Conservation (phyloP, 30 jellyfish, hydroid and myxozoan species). For the Pseudorhiza aurosa region DNA sequence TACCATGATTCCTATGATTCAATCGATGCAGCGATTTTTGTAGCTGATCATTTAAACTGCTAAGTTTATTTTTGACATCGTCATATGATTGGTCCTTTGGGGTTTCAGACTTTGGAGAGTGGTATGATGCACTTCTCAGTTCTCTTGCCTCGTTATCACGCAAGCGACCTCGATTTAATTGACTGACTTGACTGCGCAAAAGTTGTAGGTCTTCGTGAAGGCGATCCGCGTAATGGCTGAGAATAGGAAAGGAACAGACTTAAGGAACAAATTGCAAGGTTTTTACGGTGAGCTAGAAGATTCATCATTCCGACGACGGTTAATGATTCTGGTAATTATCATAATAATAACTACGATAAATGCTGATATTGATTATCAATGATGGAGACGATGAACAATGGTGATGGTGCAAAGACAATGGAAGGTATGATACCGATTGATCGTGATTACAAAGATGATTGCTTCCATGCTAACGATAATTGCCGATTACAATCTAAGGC, state of each 20-base stretch:
- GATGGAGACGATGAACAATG: no score
- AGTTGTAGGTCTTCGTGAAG: conserved; percentile 17
- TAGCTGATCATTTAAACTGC: conserved; percentile 12
- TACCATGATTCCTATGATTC: not conserved
- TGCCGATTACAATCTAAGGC: no score
- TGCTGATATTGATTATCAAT: no score
- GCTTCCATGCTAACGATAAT: not conserved
- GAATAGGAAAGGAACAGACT: not conserved
- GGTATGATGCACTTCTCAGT: not conserved
- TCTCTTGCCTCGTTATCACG: not conserved
- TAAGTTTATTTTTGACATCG: conserved; percentile 20
- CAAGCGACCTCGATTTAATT: not conserved
- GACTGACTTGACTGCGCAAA: conserved; percentile 25
- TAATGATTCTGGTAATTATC: no score
- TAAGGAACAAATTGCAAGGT: not conserved
- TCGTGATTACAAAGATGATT: not conserved
- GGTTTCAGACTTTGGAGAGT: not conserved
- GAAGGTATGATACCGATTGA: not conserved
- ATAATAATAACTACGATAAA: not conserved
- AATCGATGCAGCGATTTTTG: not conserved
- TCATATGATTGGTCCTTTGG: conserved; percentile 2
- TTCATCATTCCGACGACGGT: no score
- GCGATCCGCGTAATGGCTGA: conserved; percentile 35
- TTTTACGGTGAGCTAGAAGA: no score
- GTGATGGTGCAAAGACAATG: not conserved